Conservation (phyloP, 1,140 invertebrate species). For the Globodera rostochiensis region DNA sequence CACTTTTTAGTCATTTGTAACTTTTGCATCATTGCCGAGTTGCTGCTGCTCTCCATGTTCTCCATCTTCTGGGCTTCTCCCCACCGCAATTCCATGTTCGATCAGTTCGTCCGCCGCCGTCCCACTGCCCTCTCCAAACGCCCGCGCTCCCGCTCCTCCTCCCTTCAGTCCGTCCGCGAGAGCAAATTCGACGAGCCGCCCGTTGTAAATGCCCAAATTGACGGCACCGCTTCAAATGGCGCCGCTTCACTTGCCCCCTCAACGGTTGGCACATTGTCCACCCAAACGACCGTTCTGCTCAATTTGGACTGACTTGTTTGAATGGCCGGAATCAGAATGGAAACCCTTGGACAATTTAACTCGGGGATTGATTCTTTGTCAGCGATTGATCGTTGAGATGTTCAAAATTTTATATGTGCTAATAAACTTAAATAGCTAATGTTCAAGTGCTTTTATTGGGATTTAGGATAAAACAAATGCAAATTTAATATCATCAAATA, state of each 20-base stretch:
- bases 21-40: constrained; percentile 45
- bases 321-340: background rate
- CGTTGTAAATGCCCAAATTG: background rate
- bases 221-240: background rate
- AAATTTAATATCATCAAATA: too few relatives aligned
- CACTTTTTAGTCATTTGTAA: constrained; percentile 50
- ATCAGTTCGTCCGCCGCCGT: constrained; percentile 30
- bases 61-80: constrained; percentile 35
- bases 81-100: constrained; percentile 38
- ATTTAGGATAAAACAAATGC: too few relatives aligned
- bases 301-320: constrained; percentile 17
- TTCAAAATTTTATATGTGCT: too few relatives aligned
- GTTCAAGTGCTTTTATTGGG: too few relatives aligned
- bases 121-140: constrained; percentile 9
- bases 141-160: constrained; percentile 18
- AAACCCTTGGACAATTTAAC: too few relatives aligned
- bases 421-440: too few relatives aligned
- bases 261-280: constrained; percentile 12
- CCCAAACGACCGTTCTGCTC: constrained; percentile 13
- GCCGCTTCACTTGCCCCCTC: background rate
- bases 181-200: constrained; percentile 24
- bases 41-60: constrained; percentile 41
- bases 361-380: too few relatives aligned
- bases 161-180: constrained; percentile 21
- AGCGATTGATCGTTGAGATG: too few relatives aligned